phyloP scores from a whole-genome alignment of 2,113 vertebrate genomes.

The Cyprinus carpio region DNA sequence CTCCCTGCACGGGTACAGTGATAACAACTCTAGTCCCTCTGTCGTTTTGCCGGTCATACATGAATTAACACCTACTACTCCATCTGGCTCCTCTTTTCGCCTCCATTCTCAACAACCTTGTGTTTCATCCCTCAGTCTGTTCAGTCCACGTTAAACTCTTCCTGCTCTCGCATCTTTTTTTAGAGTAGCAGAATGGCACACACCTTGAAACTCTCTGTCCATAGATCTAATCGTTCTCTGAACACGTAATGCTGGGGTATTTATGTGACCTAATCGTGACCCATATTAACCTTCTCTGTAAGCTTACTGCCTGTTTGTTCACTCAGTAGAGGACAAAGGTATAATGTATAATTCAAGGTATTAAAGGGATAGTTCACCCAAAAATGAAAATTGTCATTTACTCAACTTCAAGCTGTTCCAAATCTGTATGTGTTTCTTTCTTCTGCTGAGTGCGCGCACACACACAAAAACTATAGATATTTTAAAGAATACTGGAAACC shows the following conservation, averaged over 20 bases:
- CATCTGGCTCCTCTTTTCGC: constrained; percentile 58
- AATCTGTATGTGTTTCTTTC: no score
- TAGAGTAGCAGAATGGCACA: background rate
- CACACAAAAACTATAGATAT: no score
- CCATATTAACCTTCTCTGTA: background rate
- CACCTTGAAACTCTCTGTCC: background rate
- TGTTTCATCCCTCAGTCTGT: constrained; percentile 46
- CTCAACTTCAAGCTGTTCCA: no score
- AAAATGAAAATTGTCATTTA: no score
- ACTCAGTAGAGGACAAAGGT: background rate
- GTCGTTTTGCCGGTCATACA: constrained; percentile 18
- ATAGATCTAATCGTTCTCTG: constrained; percentile 18
- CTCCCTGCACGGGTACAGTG: background rate
- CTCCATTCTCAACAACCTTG: constrained; percentile 62
- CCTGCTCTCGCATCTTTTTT: background rate
- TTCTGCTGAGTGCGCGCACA: no score
- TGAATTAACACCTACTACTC: constrained; percentile 17
- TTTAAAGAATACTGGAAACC: no score
- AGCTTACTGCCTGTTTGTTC: background rate
- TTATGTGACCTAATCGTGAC: constrained; percentile 24
- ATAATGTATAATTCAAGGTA: background rate
- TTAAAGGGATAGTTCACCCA: no score
- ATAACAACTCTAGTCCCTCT: constrained; percentile 31
- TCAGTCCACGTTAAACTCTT: constrained; percentile 42
- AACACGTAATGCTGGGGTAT: constrained; percentile 35